Conservation (phyloP, 2,797 vertebrate species). For the Lepilemur septentrionalis region DNA sequence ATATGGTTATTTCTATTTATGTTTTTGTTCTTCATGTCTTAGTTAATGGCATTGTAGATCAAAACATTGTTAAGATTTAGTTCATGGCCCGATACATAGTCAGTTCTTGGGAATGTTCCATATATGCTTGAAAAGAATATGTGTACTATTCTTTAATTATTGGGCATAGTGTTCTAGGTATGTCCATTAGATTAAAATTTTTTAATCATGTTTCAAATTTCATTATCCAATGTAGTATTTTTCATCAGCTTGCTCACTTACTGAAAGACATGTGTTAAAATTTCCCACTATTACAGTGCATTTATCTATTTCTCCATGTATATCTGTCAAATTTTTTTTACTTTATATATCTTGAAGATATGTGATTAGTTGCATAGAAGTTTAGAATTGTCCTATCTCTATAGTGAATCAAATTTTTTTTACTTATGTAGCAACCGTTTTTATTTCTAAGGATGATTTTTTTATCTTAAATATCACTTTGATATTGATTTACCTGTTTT, state of each 20-base stretch:
- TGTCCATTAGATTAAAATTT: not conserved
- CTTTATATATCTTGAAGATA: not conserved
- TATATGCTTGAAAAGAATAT: slow-evolving; percentile 12
- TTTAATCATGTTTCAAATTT: not conserved
- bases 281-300: not conserved
- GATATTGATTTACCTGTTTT: not conserved
- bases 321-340: slow-evolving; percentile 37
- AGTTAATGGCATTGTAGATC: not conserved
- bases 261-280: not conserved
- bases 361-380: not conserved
- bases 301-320: not conserved
- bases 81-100: not conserved
- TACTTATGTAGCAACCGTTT: not conserved
- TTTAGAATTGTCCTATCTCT: slow-evolving; percentile 17
- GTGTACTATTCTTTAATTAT: not conserved
- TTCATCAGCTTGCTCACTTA: slow-evolving; percentile 29
- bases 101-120: not conserved
- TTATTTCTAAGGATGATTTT: not conserved
- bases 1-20: not conserved
- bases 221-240: not conserved
- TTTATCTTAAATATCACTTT: slow-evolving; percentile 23
- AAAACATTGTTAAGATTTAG: slow-evolving; percentile 13
- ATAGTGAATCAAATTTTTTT: not conserved
- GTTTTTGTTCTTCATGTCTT: not conserved
- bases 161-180: not conserved